A percentile compares a stretch with the other conserved stretches of the same genome.
Evolutionary conservation across 1,140 invertebrate species (phyloP).

Genomic region (Drosophila arawakana): DNA sequence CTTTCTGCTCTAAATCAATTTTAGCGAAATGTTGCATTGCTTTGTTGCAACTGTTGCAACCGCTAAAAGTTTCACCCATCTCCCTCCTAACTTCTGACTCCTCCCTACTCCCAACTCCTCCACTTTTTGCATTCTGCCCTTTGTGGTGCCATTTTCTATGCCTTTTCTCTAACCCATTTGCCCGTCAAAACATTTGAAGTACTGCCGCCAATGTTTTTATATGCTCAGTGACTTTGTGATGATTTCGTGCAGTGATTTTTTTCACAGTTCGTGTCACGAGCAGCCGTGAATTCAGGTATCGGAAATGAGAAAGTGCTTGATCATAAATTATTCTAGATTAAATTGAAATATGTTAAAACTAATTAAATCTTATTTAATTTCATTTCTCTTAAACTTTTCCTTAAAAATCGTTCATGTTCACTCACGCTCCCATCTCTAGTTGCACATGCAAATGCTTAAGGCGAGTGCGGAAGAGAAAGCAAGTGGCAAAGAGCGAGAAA

Average conservation of each 20-base stretch:
- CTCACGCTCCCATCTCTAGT: constrained; percentile 24
- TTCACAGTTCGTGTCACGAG: no score
- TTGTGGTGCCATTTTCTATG: background rate
- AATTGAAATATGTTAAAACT: background rate
- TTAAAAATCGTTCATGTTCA: background rate
- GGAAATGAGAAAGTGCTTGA: no score
- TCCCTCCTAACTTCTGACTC: background rate
- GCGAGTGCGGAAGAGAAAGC: constrained; percentile 1
- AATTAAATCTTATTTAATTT: no score
- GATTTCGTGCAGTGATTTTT: background rate
- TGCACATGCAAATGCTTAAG: constrained; percentile 11
- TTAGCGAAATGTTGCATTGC: constrained; percentile 56
- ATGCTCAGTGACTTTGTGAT: background rate
- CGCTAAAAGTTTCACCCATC: background rate
- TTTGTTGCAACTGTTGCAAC: constrained; percentile 38
- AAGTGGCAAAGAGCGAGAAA: constrained; percentile 12
- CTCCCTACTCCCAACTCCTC: background rate
- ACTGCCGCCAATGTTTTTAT: constrained; percentile 1
- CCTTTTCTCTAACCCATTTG: background rate
- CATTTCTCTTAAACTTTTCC: no score
- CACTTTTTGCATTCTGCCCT: no score
- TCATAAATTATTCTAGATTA: no score
- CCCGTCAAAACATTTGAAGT: constrained; percentile 25
- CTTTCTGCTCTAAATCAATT: constrained; percentile 52
- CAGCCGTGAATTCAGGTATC: no score